These are phyloP conservation scores for Rhogogaster chlorosoma DNA, from an alignment of 2,888 invertebrate genomes.

Conservation along the genomic window DNA sequence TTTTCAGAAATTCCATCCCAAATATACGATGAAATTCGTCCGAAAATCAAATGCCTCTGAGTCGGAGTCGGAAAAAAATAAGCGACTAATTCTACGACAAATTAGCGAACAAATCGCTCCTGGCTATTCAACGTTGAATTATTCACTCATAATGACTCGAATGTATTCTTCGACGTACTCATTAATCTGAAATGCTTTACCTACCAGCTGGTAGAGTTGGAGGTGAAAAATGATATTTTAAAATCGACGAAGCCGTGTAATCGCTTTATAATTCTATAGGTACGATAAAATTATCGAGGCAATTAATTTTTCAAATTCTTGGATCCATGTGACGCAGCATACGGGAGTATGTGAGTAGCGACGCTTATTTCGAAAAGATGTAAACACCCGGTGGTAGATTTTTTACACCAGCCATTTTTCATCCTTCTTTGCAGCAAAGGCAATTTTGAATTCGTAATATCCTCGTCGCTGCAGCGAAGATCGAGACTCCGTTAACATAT, in stretches of 20 bases:
- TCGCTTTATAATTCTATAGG: background rate
- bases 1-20: background rate
- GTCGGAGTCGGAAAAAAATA: background rate
- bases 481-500: background rate
- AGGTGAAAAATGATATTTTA: background rate
- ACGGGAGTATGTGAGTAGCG: background rate
- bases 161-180: background rate
- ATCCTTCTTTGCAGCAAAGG: background rate
- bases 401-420: constrained; percentile 6
- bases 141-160: background rate
- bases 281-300: background rate
- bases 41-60: background rate
- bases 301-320: background rate
- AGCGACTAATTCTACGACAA: background rate
- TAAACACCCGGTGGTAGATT: background rate
- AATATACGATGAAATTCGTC: background rate
- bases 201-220: background rate
- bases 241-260: background rate
- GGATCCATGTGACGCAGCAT: background rate
- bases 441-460: constrained; percentile 36
- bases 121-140: background rate
- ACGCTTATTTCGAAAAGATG: background rate
- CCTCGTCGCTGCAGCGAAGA: background rate
- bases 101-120: background rate
- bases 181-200: background rate